A percentile compares a stretch with the other conserved stretches of the same genome.
phyloP scores from a whole-genome alignment of 1,140 invertebrate genomes.

The Micrasema minimum region DNA sequence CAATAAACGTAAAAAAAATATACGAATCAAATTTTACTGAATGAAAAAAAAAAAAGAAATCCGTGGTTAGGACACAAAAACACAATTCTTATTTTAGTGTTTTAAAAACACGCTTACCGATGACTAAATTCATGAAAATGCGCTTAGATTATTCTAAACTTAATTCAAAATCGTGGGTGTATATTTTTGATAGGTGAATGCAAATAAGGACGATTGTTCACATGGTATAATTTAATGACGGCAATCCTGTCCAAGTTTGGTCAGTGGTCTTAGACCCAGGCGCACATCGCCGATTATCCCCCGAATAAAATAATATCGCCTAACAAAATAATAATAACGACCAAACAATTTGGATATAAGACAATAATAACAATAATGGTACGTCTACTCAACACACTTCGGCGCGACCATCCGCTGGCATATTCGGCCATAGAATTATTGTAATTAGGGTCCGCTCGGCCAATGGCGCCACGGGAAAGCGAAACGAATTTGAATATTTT shows the following conservation, averaged over 20 bases:
- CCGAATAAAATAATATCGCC: slow-evolving; percentile 49
- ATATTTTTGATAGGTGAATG: background rate
- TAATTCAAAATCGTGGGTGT: too few species aligned
- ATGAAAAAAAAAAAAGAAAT: too few species aligned
- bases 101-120: too few species aligned
- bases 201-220: background rate
- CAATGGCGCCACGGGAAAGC: slow-evolving; percentile 38
- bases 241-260: slow-evolving; percentile 6
- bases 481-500: slow-evolving; percentile 36
- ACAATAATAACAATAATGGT: slow-evolving; percentile 52
- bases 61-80: too few species aligned
- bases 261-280: background rate
- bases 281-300: slow-evolving; percentile 33
- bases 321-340: slow-evolving; percentile 47
- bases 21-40: too few species aligned
- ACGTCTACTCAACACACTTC: slow-evolving; percentile 8
- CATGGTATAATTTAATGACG: slow-evolving; percentile 1
- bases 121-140: too few species aligned
- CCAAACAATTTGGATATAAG: slow-evolving; percentile 51
- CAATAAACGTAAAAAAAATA: too few species aligned
- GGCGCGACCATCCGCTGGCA: slow-evolving; percentile 8
- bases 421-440: slow-evolving; percentile 47
- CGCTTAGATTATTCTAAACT: too few species aligned
- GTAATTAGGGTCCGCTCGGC: slow-evolving; percentile 39
- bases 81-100: too few species aligned